phyloP scores from a whole-genome alignment of 2,113 vertebrate species.

The Danio rerio region DNA sequence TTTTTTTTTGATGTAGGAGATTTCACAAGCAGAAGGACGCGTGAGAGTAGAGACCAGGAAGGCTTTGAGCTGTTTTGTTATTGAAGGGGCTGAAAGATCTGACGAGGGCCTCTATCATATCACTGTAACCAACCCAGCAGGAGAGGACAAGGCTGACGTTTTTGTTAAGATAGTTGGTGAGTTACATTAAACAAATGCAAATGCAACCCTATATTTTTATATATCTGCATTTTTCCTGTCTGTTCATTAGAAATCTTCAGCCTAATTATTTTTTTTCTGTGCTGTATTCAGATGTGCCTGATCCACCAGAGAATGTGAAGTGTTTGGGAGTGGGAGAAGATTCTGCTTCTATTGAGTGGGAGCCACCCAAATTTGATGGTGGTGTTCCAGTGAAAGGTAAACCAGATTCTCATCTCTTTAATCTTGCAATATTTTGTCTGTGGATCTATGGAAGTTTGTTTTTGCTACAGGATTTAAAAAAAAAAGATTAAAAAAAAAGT shows the following conservation, averaged over 20 bases:
- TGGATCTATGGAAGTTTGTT: too few relatives aligned
- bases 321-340: conserved; percentile 87
- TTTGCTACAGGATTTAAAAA: too few relatives aligned
- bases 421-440: too few relatives aligned
- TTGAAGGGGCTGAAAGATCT: conserved; percentile 79
- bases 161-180: conserved; percentile 84
- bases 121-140: conserved; percentile 82
- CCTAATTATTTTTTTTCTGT: conserved; percentile 20
- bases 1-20: conserved; percentile 67
- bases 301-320: conserved; percentile 83
- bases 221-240: not conserved
- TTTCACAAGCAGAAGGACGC: conserved; percentile 76
- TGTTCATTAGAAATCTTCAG: not conserved
- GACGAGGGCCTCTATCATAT: conserved; percentile 86
- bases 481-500: too few relatives aligned
- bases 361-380: conserved; percentile 83
- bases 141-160: conserved; percentile 83
- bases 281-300: conserved; percentile 82
- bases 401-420: not conserved
- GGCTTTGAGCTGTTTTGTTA: conserved; percentile 83
- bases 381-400: conserved; percentile 85
- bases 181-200: conserved; percentile 39
- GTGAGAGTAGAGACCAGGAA: conserved; percentile 76
- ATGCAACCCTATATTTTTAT: not conserved
- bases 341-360: conserved; percentile 82